These are phyloP conservation scores for Anarhynchus alexandrinus DNA, from an alignment of 2,113 vertebrate species.

Conservation along the genomic window DNA sequence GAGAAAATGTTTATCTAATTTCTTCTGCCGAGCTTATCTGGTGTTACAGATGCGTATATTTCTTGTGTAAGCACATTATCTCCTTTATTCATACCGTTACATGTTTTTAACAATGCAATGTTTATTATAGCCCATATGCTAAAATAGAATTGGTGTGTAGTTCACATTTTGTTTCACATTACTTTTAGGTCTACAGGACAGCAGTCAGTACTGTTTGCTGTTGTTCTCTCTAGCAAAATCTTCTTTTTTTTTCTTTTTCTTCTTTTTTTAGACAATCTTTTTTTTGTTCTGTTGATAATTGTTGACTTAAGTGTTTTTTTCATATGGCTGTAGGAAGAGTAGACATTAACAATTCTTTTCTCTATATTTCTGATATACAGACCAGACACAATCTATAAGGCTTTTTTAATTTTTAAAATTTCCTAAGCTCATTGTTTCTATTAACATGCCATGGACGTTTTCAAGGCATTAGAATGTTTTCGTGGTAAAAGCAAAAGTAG, in stretches of 20 bases:
- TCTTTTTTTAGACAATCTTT: too few relatives aligned
- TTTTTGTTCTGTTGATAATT: not conserved
- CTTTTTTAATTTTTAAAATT: not conserved
- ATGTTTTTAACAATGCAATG: not conserved
- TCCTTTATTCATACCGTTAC: not conserved
- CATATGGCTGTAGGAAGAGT: not conserved
- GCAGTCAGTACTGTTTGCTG: not conserved
- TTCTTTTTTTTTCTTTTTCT: not conserved
- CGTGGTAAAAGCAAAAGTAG: not conserved
- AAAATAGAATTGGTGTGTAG: not conserved
- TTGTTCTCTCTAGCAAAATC: not conserved
- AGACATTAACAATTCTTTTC: not conserved
- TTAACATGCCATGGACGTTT: not conserved
- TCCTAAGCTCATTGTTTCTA: not conserved
- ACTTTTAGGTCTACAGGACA: not conserved
- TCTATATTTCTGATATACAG: not conserved
- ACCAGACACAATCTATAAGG: accelerated
- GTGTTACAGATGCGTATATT: not conserved
- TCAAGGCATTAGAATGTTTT: not conserved
- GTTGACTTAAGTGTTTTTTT: not conserved
- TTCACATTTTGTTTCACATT: accelerated
- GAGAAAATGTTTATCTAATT: not conserved
- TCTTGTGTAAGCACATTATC: not conserved
- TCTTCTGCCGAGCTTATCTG: not conserved
- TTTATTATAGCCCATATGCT: not conserved